Conservation (phyloP, 2,888 invertebrate genomes). For the Rhodophaea formosa region DNA sequence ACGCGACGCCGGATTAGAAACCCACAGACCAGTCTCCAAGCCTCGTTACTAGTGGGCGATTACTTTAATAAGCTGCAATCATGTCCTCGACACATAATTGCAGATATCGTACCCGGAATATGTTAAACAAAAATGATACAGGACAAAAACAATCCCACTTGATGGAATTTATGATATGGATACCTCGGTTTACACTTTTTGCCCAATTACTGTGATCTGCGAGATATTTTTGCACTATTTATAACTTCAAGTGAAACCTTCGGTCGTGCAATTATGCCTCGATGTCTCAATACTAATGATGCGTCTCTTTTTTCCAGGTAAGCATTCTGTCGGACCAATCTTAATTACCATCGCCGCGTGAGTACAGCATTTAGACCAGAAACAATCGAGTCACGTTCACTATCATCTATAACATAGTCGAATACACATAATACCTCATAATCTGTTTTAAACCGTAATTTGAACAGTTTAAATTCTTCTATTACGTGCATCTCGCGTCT, state of each 20-base stretch:
- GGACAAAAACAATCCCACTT: conserved; percentile 22
- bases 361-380: conserved; percentile 16
- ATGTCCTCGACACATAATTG: conserved; percentile 60
- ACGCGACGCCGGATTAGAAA: conserved; percentile 47
- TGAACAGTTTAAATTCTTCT: conserved; percentile 50
- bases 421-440: conserved; percentile 30
- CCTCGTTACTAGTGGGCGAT: conserved; percentile 35
- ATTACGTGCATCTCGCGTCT: conserved; percentile 12
- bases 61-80: conserved; percentile 70
- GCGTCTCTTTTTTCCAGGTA: conserved; percentile 51
- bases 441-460: conserved; percentile 45
- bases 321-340: conserved; percentile 27
- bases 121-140: conserved; percentile 28
- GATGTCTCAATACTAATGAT: conserved; percentile 18
- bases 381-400: conserved; percentile 18
- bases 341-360: conserved; percentile 14
- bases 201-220: conserved; percentile 9
- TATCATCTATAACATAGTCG: conserved; percentile 21
- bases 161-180: conserved; percentile 11
- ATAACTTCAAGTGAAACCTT: conserved; percentile 13
- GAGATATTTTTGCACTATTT: conserved; percentile 16
- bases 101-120: conserved; percentile 39
- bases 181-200: conserved; percentile 9
- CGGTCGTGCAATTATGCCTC: conserved; percentile 13
- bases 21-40: conserved; percentile 36